A percentile compares a stretch with the other conserved stretches of the same genome.
phyloP scores from a whole-genome alignment of 2,797 vertebrate genomes.

The Coracias cyanogaster region DNA sequence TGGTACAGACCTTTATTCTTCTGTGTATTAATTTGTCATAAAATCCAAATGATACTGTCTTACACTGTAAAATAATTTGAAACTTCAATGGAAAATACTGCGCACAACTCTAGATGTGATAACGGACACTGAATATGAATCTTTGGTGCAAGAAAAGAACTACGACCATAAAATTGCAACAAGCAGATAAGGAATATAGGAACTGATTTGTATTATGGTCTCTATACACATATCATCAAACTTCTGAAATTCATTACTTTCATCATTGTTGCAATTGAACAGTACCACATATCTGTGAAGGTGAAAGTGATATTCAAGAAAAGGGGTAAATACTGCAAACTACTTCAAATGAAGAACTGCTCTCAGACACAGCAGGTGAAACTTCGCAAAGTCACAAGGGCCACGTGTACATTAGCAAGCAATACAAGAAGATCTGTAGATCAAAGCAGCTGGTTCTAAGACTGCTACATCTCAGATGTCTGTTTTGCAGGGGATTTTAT shows the following conservation, averaged over 20 bases:
- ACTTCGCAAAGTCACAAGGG: not conserved
- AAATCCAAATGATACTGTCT: not conserved
- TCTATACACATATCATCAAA: not conserved
- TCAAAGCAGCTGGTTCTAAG: not conserved
- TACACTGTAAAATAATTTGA: not conserved
- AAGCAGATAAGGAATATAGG: not conserved
- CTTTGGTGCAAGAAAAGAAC: not conserved
- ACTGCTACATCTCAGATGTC: not conserved
- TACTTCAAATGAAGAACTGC: not conserved
- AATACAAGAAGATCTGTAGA: not conserved
- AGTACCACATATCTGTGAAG: not conserved
- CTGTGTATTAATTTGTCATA: not conserved
- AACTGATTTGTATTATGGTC: not conserved
- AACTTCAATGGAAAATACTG: not conserved
- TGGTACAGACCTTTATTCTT: not conserved
- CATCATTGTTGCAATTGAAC: not conserved
- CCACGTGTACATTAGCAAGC: not conserved
- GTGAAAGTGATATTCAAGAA: not conserved
- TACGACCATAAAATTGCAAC: not conserved
- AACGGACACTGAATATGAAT: not conserved
- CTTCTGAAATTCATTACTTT: not conserved
- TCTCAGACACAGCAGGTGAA: not conserved
- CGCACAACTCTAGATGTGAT: not conserved
- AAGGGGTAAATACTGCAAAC: not conserved
- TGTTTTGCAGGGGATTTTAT: not conserved